Percentiles rank a stretch among this genome's conserved stretches.
These are phyloP conservation scores for rabbit (Oryctolagus cuniculus) DNA, from an alignment of 2,113 vertebrate genomes.

Conservation along the genomic window mOryCun1.1 NC_091436.1:107458001-107458500, in stretches of 20 bases:
- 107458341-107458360: background rate
- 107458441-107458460: slow-evolving; percentile 67
- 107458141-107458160: too few relatives aligned
- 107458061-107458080: background rate
- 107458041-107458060: background rate
- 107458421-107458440: background rate
- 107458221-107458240: background rate
- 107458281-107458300: background rate
- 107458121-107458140: too few relatives aligned
- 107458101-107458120: background rate
- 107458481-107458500: slow-evolving; percentile 7
- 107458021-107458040: background rate
- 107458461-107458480: slow-evolving; percentile 64
- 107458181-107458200: too few relatives aligned
- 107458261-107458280: background rate
- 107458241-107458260: background rate
- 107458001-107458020: background rate
- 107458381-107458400: background rate
- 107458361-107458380: background rate
- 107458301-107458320: background rate
- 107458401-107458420: slow-evolving; percentile 49
- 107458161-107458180: too few relatives aligned
- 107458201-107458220: background rate
- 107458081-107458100: background rate
- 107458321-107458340: background rate